Evolutionary conservation across 2,888 invertebrate genomes (phyloP), one percentile per base, ranked within the genome.

Genomic region (Oscheius myriophilus): DNA sequence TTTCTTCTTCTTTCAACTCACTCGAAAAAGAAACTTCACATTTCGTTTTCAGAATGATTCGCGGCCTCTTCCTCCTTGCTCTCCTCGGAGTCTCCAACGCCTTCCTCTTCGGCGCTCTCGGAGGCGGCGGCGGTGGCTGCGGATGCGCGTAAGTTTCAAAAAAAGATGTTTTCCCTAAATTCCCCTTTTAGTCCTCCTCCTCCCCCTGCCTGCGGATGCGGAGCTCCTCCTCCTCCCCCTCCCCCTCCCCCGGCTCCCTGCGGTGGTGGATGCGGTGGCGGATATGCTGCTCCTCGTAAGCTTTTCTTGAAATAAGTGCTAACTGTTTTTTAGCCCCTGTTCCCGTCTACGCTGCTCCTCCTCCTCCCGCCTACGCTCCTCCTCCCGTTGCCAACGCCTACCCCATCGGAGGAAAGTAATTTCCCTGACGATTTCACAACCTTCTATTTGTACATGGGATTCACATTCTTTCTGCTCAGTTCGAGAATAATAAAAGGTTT

Each of bases 41-140:
- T n/a, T 12, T 43, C 1, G 12, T n/a, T 18, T 61, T 46, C 33
- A 49, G 61, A 49, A 61, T 61, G 61, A 11, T 46, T 12, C 61
- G 33, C 26, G 25, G 6, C 16, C n/a, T 61, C 6, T 14, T 61
- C 18, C 16, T 39, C n/a, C 33, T 61, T 33, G 16, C 49, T 12
- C 39, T 49, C 21, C 12, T 61, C 16, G 49, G 61, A 33, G 33
- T 49, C 16, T 4, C 61, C n/a, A 16, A 61, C 26, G 61, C 23
- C 21, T 61, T 61, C 18, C 61, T 61, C 9, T 61, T 61, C 49
- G 42, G 42, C 21, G 16, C 18, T 12, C 42, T 23, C 21, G 61
- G 61, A 18, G 61, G 61, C 3, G 61, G 61, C n/a, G 43, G 43
- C n/a, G 49, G 49, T n/a, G 46, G 61, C 39, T 46, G 61, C n/a